Evolutionary conservation across 2,113 vertebrate genomes (phyloP).

Genomic region (Dasypus novemcinctus): DNA sequence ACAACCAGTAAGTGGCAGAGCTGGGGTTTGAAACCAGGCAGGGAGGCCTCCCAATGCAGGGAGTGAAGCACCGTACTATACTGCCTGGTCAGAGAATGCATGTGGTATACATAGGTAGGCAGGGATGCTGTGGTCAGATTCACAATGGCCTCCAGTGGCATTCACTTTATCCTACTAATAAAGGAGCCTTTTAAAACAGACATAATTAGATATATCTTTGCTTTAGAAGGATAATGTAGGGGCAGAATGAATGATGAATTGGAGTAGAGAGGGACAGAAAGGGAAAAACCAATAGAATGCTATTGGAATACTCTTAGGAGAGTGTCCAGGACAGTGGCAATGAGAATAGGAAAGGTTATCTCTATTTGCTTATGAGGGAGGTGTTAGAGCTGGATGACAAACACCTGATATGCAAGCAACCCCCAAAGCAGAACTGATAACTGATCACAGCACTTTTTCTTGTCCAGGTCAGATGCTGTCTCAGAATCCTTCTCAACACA

Average conservation of each 20-base stretch:
- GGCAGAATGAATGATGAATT: background rate
- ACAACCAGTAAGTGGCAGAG: background rate
- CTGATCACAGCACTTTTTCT: background rate
- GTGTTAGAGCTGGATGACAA: background rate
- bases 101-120: fast-evolving
- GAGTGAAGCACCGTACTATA: background rate
- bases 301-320: background rate
- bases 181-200: background rate
- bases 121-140: background rate
- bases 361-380: background rate
- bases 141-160: background rate
- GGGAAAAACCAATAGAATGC: background rate
- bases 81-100: background rate
- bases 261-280: background rate
- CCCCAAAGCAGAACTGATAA: background rate
- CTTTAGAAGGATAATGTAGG: background rate
- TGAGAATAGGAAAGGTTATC: background rate
- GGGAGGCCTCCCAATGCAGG: background rate
- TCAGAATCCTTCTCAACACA: background rate
- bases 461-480: background rate
- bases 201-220: background rate
- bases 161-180: background rate
- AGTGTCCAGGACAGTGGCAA: background rate
- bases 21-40: background rate
- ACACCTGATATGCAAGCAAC: no score